Conservation (phyloP, 64 coral and sea anemone species). For the Stylophora pistillata region DNA sequence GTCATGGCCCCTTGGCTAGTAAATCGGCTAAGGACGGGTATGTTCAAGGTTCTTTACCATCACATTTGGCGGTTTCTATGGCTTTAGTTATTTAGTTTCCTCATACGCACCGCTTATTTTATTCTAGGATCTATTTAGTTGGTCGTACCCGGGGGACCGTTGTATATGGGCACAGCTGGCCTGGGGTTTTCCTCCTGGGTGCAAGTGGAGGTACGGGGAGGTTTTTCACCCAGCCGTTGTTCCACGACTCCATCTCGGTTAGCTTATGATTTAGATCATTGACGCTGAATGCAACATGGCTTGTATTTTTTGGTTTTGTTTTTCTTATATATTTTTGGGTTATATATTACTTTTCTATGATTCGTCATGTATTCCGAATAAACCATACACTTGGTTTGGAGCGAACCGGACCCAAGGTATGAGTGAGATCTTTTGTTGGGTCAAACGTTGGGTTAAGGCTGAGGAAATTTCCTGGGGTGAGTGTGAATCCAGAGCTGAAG, state of each 20-base stretch:
- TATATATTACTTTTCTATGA: too few relatives aligned
- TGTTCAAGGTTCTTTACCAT: too few relatives aligned
- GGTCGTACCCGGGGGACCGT: background rate
- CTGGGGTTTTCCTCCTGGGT: background rate
- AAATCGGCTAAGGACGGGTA: too few relatives aligned
- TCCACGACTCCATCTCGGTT: background rate
- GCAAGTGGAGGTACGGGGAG: background rate
- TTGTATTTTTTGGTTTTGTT: too few relatives aligned
- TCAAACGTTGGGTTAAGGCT: constrained; percentile 21
- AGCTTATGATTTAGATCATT: background rate
- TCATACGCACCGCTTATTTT: background rate
- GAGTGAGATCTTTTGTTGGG: too few relatives aligned
- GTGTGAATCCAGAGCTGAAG: constrained; percentile 43
- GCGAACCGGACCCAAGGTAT: too few relatives aligned
- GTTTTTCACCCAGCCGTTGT: constrained; percentile 5
- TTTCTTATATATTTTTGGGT: too few relatives aligned
- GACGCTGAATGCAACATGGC: too few relatives aligned
- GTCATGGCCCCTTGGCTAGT: background rate
- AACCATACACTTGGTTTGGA: too few relatives aligned
- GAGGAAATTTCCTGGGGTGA: constrained; percentile 35
- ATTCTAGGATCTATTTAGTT: background rate
- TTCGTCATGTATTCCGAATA: too few relatives aligned
- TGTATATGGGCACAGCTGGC: background rate
- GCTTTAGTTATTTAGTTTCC: too few relatives aligned
- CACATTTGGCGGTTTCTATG: too few relatives aligned